A percentile compares a stretch with the other conserved stretches of the same genome.
These are phyloP conservation scores for Corythoichthys haematopterus DNA, from an alignment of 2,113 vertebrate species.

Conservation along the genomic window DNA sequence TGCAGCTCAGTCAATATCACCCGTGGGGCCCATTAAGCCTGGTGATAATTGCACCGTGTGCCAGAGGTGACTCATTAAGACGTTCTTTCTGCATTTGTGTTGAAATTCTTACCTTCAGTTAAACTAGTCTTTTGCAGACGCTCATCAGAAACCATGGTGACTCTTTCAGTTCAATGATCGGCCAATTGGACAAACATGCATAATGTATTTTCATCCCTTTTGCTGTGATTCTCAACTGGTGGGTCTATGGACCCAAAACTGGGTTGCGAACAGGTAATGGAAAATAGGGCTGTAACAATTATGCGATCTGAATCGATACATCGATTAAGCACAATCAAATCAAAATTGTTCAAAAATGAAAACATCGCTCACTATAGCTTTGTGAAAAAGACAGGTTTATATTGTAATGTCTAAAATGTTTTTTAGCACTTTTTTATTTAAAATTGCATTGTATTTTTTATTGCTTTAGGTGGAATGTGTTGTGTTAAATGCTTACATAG, in stretches of 20 bases:
- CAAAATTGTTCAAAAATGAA: too few relatives aligned
- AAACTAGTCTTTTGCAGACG: not conserved
- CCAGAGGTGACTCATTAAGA: conserved; percentile 17
- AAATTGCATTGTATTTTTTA: too few relatives aligned
- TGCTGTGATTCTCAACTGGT: not conserved
- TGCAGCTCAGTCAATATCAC: not conserved
- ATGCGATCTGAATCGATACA: too few relatives aligned
- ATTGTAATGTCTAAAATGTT: too few relatives aligned
- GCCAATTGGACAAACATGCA: not conserved
- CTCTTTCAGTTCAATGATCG: conserved; percentile 17
- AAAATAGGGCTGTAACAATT: not conserved
- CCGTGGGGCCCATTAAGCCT: conserved; percentile 5
- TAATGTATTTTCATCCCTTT: not conserved
- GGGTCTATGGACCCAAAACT: not conserved
- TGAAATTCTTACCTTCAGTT: conserved; percentile 13
- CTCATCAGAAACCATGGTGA: not conserved
- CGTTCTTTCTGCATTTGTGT: not conserved
- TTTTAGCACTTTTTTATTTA: too few relatives aligned
- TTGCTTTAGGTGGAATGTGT: too few relatives aligned
- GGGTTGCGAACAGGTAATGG: not conserved
- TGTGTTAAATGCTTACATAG: too few relatives aligned
- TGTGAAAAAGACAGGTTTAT: too few relatives aligned
- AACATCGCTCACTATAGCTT: too few relatives aligned
- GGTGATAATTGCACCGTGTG: conserved; percentile 30
- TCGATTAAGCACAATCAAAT: too few relatives aligned